These are phyloP conservation scores for Pandemis cinnamomeana DNA, from an alignment of 2,888 invertebrate species.

Conservation along the genomic window DNA sequence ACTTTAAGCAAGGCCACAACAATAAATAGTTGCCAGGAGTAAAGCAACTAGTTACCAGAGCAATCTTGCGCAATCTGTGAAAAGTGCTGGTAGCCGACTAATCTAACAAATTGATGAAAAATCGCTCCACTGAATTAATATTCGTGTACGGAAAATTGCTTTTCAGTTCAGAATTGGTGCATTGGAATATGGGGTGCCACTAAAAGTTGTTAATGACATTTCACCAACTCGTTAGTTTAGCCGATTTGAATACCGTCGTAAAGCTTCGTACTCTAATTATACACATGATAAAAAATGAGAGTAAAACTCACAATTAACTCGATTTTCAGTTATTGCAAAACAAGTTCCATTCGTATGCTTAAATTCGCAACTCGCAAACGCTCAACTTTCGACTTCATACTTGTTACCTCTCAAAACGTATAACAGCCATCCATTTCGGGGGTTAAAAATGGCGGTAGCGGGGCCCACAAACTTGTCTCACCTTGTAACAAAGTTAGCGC, in stretches of 20 bases:
- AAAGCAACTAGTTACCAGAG: neutral
- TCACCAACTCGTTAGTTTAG: no score
- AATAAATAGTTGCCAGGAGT: neutral
- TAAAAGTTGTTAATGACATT: no score
- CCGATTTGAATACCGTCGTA: no score
- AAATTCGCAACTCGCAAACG: slow-evolving; percentile 20
- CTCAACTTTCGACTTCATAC: slow-evolving; percentile 34
- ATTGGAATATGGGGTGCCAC: no score
- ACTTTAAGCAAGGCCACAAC: neutral
- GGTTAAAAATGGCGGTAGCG: slow-evolving; percentile 39
- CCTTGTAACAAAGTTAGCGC: slow-evolving; percentile 42
- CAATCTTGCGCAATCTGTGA: neutral
- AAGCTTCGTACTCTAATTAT: neutral
- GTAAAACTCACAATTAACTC: slow-evolving; percentile 19
- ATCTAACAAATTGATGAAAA: neutral
- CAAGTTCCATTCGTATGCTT: slow-evolving; percentile 17
- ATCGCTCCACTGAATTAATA: neutral
- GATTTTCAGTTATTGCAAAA: slow-evolving; percentile 14
- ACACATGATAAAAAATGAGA: neutral
- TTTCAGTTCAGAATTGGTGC: neutral
- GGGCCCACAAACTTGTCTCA: slow-evolving; percentile 41
- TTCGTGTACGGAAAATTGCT: neutral
- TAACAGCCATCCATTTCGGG: slow-evolving; percentile 40
- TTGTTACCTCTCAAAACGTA: slow-evolving; percentile 37
- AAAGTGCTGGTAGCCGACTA: neutral